Conservation (phyloP, 2,113 vertebrate genomes). For the Nansenia antarctica region DNA sequence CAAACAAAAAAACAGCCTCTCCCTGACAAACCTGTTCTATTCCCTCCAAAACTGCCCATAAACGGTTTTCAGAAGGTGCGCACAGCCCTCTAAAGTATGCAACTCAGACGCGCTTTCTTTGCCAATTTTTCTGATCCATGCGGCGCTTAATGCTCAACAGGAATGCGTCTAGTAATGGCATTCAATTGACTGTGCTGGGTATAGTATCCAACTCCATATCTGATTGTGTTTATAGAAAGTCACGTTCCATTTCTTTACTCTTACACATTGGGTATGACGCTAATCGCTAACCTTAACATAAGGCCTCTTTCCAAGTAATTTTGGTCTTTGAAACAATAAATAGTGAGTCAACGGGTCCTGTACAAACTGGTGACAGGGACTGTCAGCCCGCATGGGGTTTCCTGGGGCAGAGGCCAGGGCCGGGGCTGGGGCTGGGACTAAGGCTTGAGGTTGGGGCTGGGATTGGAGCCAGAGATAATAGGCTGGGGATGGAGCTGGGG, state of each 20-base stretch:
- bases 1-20: too few species aligned
- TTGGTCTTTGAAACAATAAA: conserved; percentile 52
- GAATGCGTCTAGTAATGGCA: conserved; percentile 32
- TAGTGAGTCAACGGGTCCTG: conserved; percentile 40
- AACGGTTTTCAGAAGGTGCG: neutral
- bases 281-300: conserved; percentile 10
- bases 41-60: neutral
- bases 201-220: conserved; percentile 34
- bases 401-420: neutral
- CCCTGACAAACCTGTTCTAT: neutral
- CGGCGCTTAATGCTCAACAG: conserved; percentile 10
- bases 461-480: neutral
- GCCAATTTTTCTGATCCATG: conserved; percentile 14
- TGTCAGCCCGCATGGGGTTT: conserved; percentile 18
- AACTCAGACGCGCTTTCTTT: neutral
- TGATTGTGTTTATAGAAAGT: conserved; percentile 55
- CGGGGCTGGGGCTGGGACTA: too few species aligned
- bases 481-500: neutral
- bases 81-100: neutral
- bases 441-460: neutral
- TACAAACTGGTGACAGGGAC: conserved; percentile 19
- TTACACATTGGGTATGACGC: conserved; percentile 35
- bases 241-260: conserved; percentile 42
- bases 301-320: conserved; percentile 33
- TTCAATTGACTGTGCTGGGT: conserved; percentile 52